Conservation (phyloP, 1,140 invertebrate species). For the Saxidomus purpurata region DNA sequence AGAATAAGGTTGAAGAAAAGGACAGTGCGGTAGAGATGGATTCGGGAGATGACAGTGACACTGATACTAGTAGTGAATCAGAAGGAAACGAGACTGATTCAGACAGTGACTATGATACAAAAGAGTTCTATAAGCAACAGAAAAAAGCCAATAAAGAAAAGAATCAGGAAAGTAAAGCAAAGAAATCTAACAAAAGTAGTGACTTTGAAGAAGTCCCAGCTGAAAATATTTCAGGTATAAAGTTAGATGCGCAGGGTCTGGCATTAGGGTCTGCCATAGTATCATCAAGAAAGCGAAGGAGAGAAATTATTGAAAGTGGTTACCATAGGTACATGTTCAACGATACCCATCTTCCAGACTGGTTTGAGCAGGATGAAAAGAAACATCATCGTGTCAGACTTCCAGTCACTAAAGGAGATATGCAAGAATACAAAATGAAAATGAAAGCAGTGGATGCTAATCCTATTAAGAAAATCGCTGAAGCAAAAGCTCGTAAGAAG, state of each 20-base stretch:
- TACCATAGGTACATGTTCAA: constrained; percentile 87
- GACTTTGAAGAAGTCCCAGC: constrained; percentile 89
- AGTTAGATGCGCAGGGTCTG: constrained; percentile 94
- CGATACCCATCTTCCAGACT: constrained; percentile 94
- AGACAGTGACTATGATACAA: constrained; percentile 79
- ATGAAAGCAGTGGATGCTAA: constrained; percentile 96
- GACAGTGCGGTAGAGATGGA: constrained; percentile 69
- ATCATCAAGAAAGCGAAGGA: constrained; percentile 82
- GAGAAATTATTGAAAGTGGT: constrained; percentile 85
- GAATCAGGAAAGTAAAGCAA: constrained; percentile 36
- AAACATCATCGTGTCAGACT: constrained; percentile 94
- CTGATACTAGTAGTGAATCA: constrained; percentile 64
- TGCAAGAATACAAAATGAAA: constrained; percentile 88
- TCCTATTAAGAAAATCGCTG: constrained; percentile 99
- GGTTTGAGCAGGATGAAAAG: constrained; percentile 98
- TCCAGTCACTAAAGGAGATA: constrained; percentile 91
- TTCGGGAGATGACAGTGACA: constrained; percentile 70
- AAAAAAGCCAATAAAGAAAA: constrained; percentile 55
- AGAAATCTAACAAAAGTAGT: constrained; percentile 85
- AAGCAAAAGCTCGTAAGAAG: constrained; percentile 99
- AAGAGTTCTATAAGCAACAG: constrained; percentile 69
- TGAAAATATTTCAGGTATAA: constrained; percentile 79
- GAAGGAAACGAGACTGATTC: constrained; percentile 74
- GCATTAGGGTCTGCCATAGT: constrained; percentile 85
- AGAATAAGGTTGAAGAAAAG: constrained; percentile 86